Conservation (phyloP, 2,888 invertebrate genomes). For the Pandemis cinnamomeana region DNA sequence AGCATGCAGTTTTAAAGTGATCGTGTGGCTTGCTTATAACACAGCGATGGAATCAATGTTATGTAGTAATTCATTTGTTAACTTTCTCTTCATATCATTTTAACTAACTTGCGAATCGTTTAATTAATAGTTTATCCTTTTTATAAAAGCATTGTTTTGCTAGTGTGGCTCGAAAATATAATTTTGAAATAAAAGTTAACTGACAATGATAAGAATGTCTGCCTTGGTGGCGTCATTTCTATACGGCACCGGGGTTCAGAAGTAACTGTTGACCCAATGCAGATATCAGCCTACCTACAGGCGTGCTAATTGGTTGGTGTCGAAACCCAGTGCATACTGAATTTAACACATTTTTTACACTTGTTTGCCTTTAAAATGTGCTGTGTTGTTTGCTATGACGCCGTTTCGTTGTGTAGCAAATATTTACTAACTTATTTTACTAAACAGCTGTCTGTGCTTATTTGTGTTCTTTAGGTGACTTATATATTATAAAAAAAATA, state of each 20-base stretch:
- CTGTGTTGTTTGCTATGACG: constrained; percentile 70
- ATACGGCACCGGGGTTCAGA: constrained; percentile 55
- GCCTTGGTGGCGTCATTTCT: neutral
- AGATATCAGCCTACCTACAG: constrained; percentile 59
- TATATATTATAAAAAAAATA: neutral
- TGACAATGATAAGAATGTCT: constrained; percentile 12
- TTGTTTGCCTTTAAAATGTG: constrained; percentile 63
- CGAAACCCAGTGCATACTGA: constrained; percentile 66
- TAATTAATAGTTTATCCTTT: no score
- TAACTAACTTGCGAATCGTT: no score
- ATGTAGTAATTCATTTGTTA: neutral
- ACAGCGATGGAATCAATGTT: neutral
- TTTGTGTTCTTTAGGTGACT: constrained; percentile 47
- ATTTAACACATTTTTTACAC: constrained; percentile 72
- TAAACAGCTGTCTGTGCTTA: constrained; percentile 60
- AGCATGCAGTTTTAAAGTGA: neutral
- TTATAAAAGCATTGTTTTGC: no score
- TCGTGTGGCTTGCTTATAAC: neutral
- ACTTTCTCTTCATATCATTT: no score
- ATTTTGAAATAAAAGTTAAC: constrained; percentile 23
- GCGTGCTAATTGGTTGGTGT: constrained; percentile 80
- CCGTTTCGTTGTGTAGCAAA: constrained; percentile 68
- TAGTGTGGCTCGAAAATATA: neutral
- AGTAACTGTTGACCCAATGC: constrained; percentile 64
- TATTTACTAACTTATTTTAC: constrained; percentile 55